phyloP scores from a whole-genome alignment of 2,113 vertebrate species.

The Edolisoma coerulescens region DNA sequence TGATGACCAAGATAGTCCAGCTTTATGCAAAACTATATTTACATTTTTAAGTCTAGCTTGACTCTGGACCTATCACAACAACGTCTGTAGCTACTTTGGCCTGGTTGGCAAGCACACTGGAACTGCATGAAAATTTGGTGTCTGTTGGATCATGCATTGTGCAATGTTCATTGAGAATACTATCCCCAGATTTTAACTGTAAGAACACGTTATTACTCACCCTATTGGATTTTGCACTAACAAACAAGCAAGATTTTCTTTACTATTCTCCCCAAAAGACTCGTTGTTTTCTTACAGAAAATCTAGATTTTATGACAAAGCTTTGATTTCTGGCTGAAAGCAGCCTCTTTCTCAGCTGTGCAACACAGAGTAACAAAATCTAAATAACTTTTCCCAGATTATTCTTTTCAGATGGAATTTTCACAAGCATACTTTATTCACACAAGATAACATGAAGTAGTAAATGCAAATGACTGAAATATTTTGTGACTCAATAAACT shows the following conservation, averaged over 20 bases:
- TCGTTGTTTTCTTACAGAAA: neutral
- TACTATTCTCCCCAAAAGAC: neutral
- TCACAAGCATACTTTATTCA: neutral
- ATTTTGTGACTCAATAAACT: neutral
- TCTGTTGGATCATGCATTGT: neutral
- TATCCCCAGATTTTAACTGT: neutral
- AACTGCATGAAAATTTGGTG: neutral
- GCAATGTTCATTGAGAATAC: neutral
- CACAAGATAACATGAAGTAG: neutral
- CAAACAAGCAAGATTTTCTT: neutral
- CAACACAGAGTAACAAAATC: neutral
- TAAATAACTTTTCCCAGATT: neutral
- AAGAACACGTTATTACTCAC: neutral
- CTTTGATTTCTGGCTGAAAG: neutral
- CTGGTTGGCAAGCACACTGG: neutral
- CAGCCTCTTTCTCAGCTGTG: neutral
- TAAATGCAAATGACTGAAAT: neutral
- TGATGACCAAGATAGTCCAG: neutral
- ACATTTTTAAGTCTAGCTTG: neutral
- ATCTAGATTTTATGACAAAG: neutral
- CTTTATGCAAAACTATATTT: neutral
- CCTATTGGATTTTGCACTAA: neutral
- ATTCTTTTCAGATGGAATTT: neutral
- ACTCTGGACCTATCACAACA: neutral
- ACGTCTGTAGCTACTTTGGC: neutral